Conservation (phyloP, 2,797 vertebrate species). For the Melanotaenia boesemani region DNA sequence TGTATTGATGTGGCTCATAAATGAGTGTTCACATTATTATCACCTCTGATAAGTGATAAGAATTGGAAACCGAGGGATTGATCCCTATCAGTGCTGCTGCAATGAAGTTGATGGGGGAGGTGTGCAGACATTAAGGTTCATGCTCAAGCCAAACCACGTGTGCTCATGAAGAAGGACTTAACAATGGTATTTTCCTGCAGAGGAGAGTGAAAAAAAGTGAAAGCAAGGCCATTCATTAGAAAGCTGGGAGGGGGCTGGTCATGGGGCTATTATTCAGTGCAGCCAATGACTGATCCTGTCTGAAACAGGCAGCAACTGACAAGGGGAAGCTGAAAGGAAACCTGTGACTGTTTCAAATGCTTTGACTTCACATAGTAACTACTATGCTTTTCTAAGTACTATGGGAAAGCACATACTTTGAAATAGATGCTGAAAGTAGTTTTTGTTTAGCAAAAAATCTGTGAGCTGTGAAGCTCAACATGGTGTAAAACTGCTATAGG, state of each 20-base stretch:
- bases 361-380: conserved; percentile 15
- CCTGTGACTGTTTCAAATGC: conserved; percentile 50
- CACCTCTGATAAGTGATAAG: conserved; percentile 38
- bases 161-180: conserved; percentile 43
- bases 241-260: conserved; percentile 54
- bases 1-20: conserved; percentile 2
- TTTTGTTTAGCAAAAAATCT: too few relatives aligned
- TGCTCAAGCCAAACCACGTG: conserved; percentile 57
- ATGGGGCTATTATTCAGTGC: conserved; percentile 54
- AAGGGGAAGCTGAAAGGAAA: conserved; percentile 49
- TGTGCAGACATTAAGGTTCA: conserved; percentile 62
- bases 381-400: neutral
- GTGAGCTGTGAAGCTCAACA: neutral
- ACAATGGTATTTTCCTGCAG: conserved; percentile 60
- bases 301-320: conserved; percentile 39
- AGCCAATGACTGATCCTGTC: conserved; percentile 56
- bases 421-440: neutral
- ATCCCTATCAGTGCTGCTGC: conserved; percentile 9
- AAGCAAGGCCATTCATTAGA: conserved; percentile 62
- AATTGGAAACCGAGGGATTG: conserved; percentile 32
- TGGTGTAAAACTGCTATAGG: neutral
- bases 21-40: conserved; percentile 45
- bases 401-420: neutral
- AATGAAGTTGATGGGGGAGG: conserved; percentile 29
- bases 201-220: conserved; percentile 57